These are phyloP conservation scores for Eurystomus glaucurus DNA, from an alignment of 2,797 vertebrate species.

Conservation along the genomic window DNA sequence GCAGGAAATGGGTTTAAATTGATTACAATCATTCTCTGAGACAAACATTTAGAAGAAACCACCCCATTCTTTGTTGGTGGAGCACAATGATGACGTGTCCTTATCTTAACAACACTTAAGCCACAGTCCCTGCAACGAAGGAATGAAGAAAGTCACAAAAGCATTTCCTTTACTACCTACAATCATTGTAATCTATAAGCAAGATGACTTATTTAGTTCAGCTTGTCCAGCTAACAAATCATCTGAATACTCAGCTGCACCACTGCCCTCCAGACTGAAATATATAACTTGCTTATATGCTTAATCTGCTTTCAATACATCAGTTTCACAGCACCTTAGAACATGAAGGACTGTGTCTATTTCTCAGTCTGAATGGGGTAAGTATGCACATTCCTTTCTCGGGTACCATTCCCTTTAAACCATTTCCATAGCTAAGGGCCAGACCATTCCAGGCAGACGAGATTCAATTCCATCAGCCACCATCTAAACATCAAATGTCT, in stretches of 20 bases:
- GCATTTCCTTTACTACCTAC: neutral
- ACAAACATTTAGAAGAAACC: neutral
- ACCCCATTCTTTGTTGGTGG: neutral
- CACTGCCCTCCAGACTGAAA: neutral
- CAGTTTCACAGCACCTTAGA: neutral
- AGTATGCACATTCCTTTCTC: neutral
- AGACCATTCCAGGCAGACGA: neutral
- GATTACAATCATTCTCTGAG: neutral
- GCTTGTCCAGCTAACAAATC: rapidly evolving
- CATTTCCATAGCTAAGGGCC: neutral
- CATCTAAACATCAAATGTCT: neutral
- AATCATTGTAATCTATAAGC: neutral
- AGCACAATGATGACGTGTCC: neutral
- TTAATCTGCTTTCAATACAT: neutral
- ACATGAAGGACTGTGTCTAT: neutral
- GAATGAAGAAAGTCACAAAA: neutral
- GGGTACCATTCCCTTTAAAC: neutral
- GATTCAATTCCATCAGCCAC: neutral
- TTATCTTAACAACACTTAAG: neutral
- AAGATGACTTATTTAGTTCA: neutral
- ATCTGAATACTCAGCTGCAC: neutral
- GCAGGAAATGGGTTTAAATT: neutral
- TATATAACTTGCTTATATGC: rapidly evolving
- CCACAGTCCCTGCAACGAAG: neutral
- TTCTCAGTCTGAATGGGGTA: neutral